Evolutionary conservation across 2,888 invertebrate species (phyloP), one percentile per base, ranked within the genome.

Genomic region (Aporophyla lueneburgensis): DNA sequence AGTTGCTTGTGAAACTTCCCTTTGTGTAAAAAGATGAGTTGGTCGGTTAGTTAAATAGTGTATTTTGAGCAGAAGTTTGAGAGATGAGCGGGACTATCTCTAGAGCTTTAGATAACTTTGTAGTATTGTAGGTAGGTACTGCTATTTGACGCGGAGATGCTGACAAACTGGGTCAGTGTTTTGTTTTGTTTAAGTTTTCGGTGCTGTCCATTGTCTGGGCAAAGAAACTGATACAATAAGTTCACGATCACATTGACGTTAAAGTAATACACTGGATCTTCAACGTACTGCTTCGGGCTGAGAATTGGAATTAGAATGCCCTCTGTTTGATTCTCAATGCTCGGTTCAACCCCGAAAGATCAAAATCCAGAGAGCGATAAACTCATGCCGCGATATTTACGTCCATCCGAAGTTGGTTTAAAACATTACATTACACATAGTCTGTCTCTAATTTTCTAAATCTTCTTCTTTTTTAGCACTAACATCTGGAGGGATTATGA

Each of bases 1-100:
- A 73, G 62, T 80, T 74, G 33, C 62, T 69, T 69, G 54, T 74
- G 24, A 71, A 72, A 71, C 59, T 78, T 81, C 62, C 12, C 54
- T 83, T 79, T 74, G 79, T 71, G 59, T 63, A 40, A 74, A 78
- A 74, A 68, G 51, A 71, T 59, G 27, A 81, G 67, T 79, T 69
- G 43, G 61, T 33, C 1, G 24, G 21, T 63, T 63, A 74, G 74
- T 68, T 54, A 49, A 81, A 40, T 66, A 66, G 76, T 76, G 46
- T 33, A 53, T 63, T 71, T 58, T 70, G 33, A 69, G 19, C n/a
- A 19, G 40, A 79, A 68, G 71, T 79, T 81, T 69, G 46, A 33
- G 33, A 49, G 59, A 66, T 58, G 78, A 67, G 58, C 24, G 61
- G 27, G 24, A 46, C 1, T 53, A 43, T 69, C 33, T 79, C 61